phyloP scores from a whole-genome alignment of 2,888 invertebrate species.

The Muschampia plurimacula region DNA sequence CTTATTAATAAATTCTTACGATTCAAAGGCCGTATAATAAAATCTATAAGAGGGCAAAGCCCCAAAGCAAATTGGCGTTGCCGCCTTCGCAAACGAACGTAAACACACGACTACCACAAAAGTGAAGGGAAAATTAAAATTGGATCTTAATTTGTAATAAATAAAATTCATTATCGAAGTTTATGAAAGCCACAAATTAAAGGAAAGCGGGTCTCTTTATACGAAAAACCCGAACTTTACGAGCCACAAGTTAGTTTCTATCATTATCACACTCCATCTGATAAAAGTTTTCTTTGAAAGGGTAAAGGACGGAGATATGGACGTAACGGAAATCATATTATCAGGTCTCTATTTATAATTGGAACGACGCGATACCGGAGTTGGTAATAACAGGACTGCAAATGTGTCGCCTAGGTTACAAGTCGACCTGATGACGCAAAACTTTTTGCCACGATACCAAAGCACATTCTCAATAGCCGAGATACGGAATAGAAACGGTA shows the following conservation, averaged over 20 bases:
- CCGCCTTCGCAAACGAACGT: not conserved
- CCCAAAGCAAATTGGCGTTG: slow-evolving; percentile 6
- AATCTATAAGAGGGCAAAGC: slow-evolving; percentile 8
- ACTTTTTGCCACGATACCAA: slow-evolving; percentile 17
- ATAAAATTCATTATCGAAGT: slow-evolving; percentile 7
- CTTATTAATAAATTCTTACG: not conserved
- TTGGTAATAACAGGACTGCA: slow-evolving; percentile 62
- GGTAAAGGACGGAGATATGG: slow-evolving; percentile 32
- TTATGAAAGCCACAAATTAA: slow-evolving; percentile 10
- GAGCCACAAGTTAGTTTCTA: slow-evolving; percentile 56
- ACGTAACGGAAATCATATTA: slow-evolving; percentile 69
- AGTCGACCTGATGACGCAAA: slow-evolving; percentile 8
- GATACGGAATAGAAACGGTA: slow-evolving; percentile 18
- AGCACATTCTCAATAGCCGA: slow-evolving; percentile 1
- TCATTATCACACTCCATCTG: slow-evolving; percentile 48
- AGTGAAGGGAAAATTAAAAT: not conserved
- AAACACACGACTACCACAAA: slow-evolving; percentile 2
- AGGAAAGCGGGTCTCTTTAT: slow-evolving; percentile 31
- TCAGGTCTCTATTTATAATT: slow-evolving; percentile 72
- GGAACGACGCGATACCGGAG: slow-evolving; percentile 59
- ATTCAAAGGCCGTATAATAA: not conserved
- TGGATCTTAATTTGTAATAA: not conserved
- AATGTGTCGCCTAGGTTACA: slow-evolving; percentile 52
- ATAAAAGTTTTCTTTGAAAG: slow-evolving; percentile 50
- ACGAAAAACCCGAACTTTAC: slow-evolving; percentile 30